Percentiles rank a stretch among this genome's conserved stretches.
These are phyloP conservation scores for Montipora cactus DNA, from an alignment of 64 coral and sea anemone species.

Conservation along the genomic window DNA sequence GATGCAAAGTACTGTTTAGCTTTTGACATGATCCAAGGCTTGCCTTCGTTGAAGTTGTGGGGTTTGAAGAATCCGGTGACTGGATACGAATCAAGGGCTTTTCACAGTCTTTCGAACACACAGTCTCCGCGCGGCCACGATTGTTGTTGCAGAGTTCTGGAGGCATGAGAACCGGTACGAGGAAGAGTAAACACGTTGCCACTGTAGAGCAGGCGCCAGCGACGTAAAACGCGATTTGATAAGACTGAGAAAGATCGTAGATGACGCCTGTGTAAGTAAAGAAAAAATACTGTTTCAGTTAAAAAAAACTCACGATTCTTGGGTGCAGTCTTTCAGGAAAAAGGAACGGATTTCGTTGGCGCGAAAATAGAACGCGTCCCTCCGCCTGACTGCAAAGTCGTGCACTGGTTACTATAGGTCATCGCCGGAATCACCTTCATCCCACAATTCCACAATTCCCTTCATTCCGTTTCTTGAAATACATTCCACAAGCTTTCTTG, in stretches of 20 bases:
- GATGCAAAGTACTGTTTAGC: neutral
- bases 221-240: slow-evolving; percentile 88
- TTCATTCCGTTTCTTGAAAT: no score
- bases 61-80: slow-evolving; percentile 45
- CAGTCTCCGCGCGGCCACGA: slow-evolving; percentile 20
- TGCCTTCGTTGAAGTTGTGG: slow-evolving; percentile 28
- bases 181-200: slow-evolving; percentile 70
- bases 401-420: no score
- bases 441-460: no score
- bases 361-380: no score
- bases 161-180: slow-evolving; percentile 80
- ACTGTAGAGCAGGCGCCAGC: slow-evolving; percentile 77
- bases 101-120: slow-evolving; percentile 26
- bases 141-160: slow-evolving; percentile 10
- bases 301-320: no score
- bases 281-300: no score
- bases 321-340: no score
- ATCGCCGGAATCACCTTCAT: no score
- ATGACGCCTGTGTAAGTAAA: slow-evolving; percentile 52
- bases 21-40: slow-evolving; percentile 39
- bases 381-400: no score
- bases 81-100: slow-evolving; percentile 20
- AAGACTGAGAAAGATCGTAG: slow-evolving; percentile 84
- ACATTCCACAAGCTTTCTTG: no score
- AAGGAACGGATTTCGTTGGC: no score